Conservation (phyloP, 2,797 vertebrate species). For the Enteromius afrohamiltoni region DNA sequence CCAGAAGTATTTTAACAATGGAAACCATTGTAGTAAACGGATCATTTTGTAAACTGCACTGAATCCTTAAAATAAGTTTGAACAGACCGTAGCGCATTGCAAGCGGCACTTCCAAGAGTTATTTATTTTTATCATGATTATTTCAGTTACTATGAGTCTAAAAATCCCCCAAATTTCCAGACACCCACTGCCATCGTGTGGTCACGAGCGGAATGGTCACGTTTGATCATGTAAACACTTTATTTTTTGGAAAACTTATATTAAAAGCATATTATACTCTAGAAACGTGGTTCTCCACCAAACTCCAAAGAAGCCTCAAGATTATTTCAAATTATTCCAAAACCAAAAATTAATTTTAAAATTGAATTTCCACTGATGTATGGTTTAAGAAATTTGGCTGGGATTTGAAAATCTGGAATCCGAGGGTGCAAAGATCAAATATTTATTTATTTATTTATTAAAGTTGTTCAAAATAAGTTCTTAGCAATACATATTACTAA, state of each 20-base stretch:
- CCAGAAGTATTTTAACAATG: background rate
- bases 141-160: background rate
- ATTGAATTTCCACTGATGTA: too few species aligned
- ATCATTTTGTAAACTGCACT: background rate
- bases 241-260: background rate
- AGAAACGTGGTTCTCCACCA: background rate
- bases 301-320: background rate
- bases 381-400: too few species aligned
- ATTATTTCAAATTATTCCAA: background rate
- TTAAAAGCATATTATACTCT: background rate
- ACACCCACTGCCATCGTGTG: conserved; percentile 12
- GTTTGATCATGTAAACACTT: conserved; percentile 1
- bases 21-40: background rate
- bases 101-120: background rate
- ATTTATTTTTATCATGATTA: background rate
- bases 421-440: too few species aligned
- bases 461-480: too few species aligned
- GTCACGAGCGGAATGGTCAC: background rate
- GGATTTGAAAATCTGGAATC: too few species aligned
- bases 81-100: background rate
- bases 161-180: conserved; percentile 26
- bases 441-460: too few species aligned
- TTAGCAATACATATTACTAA: too few species aligned
- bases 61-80: background rate
- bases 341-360: too few species aligned